Base-by-base conservation (phyloP, 2,888 invertebrate species). In the Pasiphila rectangulata region DNA sequence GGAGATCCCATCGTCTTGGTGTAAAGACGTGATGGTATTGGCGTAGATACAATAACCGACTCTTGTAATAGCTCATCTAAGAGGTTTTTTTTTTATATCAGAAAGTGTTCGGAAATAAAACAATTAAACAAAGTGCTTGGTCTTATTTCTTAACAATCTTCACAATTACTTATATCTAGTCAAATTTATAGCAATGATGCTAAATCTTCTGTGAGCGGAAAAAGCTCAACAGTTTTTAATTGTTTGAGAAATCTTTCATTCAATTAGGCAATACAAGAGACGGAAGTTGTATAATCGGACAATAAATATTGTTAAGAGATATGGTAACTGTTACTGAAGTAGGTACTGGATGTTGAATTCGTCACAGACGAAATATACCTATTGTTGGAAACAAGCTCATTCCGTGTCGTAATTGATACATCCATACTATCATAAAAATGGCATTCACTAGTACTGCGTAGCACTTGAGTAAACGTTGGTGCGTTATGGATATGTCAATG, bases 1-100 rank as follows among this genome's bases (percentile, higher is more conserved):
- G 65, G 71, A 73, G 66, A 75, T 79, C 68, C 67, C 63, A 61
- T 63, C 57, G 30, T 30, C 24, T 23, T 25, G 9, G 27, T 17
- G 24, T 34, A n/a, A 25, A 37, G 29, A 39, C 27, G 9, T 17
- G 32, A 17, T 32, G 16, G 17, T 6, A 17, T 16, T 10, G 17
- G 16, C 9, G 21, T 29, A 35, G 12, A 15, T 39, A 43, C 34
- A 43, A 23, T 24, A 19, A 3, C 27, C 21, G 19, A 29, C 17
- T 43, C 13, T 17, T 38, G 21, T 39, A 35, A 35, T 35, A 23
- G 12, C 17, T 24, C n/a, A 29, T 9, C 9, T 17, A 10, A 4
- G 17, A 32, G 1, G 15, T 5, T 24, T 24, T 4, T 3, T 10
- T 24, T 4, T 3, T 4, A 2, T 9, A 9, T 15, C n/a, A 7